Conservation (phyloP, 2,113 vertebrate genomes). For the Rana temporaria region DNA sequence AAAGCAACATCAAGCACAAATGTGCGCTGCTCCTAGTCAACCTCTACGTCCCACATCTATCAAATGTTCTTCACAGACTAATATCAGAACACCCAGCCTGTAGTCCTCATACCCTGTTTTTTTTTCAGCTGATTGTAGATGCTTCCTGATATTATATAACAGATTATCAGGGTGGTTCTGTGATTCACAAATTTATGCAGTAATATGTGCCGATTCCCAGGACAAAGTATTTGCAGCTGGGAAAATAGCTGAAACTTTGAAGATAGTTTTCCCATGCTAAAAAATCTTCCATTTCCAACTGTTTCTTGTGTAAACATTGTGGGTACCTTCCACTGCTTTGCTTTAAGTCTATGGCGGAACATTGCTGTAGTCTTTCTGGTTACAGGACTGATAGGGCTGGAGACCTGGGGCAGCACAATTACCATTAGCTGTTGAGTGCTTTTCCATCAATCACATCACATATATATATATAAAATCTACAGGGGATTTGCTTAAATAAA, state of each 20-base stretch:
- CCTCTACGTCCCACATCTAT: too few species aligned
- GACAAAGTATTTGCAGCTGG: slow-evolving; percentile 76
- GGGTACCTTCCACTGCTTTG: slow-evolving; percentile 1
- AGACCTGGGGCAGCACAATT: neutral
- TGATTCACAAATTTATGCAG: slow-evolving; percentile 72
- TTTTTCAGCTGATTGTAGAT: too few species aligned
- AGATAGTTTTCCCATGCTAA: slow-evolving; percentile 80
- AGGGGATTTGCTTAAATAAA: too few species aligned
- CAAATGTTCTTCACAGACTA: too few species aligned
- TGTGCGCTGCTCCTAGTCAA: too few species aligned
- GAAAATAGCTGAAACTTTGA: slow-evolving; percentile 83
- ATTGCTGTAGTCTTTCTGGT: neutral
- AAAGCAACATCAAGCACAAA: too few species aligned
- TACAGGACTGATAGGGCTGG: neutral
- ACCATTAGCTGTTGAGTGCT: neutral
- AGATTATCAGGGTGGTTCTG: slow-evolving; percentile 67
- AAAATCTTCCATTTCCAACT: slow-evolving; percentile 71
- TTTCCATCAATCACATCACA: neutral
- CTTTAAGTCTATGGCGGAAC: neutral
- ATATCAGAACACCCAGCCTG: too few species aligned
- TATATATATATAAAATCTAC: too few species aligned
- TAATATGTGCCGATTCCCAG: slow-evolving; percentile 74
- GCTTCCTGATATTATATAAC: slow-evolving; percentile 55
- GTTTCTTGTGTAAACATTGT: slow-evolving; percentile 69
- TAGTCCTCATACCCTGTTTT: too few species aligned